phyloP scores from a whole-genome alignment of 2,888 invertebrate species.

The Dugesia japonica region DNA sequence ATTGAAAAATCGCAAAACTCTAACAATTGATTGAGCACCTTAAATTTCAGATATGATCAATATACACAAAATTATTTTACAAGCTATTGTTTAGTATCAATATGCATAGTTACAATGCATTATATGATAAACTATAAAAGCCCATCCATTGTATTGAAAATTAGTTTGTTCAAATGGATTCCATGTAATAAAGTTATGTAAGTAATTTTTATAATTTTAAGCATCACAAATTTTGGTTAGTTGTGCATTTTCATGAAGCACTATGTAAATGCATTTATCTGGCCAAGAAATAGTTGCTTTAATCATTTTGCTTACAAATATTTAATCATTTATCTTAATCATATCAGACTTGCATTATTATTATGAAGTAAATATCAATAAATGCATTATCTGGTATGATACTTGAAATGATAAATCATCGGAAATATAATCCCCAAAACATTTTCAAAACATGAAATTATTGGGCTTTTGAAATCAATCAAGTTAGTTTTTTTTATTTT shows the following conservation, averaged over 20 bases:
- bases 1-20: slow-evolving; percentile 1
- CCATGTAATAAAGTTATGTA: background rate
- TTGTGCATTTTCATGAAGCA: background rate
- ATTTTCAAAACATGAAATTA: too few relatives aligned
- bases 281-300: slow-evolving; percentile 15
- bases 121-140: slow-evolving; percentile 1
- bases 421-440: too few relatives aligned
- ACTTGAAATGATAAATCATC: background rate
- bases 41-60: slow-evolving; percentile 13
- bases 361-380: background rate
- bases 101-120: slow-evolving; percentile 13
- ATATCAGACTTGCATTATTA: slow-evolving; percentile 14
- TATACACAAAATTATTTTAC: slow-evolving; percentile 13
- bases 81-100: background rate
- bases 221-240: background rate
- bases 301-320: background rate
- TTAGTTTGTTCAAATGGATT: background rate
- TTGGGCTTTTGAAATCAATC: too few relatives aligned
- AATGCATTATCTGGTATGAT: slow-evolving; percentile 20
- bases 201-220: background rate
- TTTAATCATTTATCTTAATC: background rate
- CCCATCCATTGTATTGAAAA: background rate
- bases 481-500: too few relatives aligned
- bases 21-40: slow-evolving; percentile 16
- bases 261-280: slow-evolving; percentile 9